Evolutionary conservation across 2,797 vertebrate species (phyloP), one percentile per base, ranked within the genome.

Genomic region (Coregonus sp.): DNA sequence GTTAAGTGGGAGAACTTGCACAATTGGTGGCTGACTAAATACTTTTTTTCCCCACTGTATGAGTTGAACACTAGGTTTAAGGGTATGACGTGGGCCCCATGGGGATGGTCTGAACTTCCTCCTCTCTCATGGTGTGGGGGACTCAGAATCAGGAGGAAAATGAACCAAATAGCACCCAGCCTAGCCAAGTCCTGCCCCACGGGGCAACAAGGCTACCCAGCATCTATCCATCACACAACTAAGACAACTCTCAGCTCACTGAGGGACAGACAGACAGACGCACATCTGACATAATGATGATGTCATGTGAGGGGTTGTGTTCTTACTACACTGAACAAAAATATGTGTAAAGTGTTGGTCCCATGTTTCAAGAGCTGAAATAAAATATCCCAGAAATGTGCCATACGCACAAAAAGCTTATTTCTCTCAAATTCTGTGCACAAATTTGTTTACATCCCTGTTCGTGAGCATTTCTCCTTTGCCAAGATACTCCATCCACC

Each of bases 71-170:
- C 15, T 56, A 56, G 52, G 52, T 54, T 54, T 15, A 16, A 54
- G 14, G 52, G 14, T 56, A 20, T 61, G n/a, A 25, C 3, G 16
- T 14, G 33, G 1, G 66, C 15, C 66, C 66, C 1, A 20, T 61
- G 15, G 33, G 33, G 18, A 77, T 40, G 6, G 81, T 79, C 77
- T 84, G 80, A 85, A 85, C 84, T 84, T 86, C 81, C 83, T 72
- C 80, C 25, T 25, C 25, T 81, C 65, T 68, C 33, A 16, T 25
- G 29, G 47, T 31, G 25, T 20, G 29, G 65, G 37, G 40, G 40
- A 7, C 40, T 47, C 40, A 35, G 63, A 50, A 25, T 6, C 29
- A 18, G 16, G 47, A 33, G 47, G 14, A 52, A 63, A 18, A 5
- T 15, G 56, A 40, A 7, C n/a, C 20, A n/a, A 61, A 61, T 61